Conservation (phyloP, 2,113 vertebrate species). For the Panthera leo region DNA sequence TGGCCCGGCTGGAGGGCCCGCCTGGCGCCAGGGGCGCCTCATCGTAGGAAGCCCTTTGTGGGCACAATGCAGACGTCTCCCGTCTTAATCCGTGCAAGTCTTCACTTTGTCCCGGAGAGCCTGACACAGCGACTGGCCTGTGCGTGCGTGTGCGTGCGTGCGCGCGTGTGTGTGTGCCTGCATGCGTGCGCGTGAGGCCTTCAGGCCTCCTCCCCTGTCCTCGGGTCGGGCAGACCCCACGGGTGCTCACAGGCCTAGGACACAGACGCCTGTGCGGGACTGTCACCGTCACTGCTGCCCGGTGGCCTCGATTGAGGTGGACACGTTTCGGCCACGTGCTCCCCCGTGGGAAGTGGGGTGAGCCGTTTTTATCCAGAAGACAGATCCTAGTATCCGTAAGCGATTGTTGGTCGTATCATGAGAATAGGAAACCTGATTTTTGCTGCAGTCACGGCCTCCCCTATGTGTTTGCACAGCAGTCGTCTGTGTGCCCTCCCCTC, state of each 20-base stretch:
- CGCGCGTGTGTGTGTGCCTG: too few relatives aligned
- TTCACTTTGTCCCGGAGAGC: not conserved
- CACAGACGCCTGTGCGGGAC: fast-evolving
- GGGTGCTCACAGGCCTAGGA: not conserved
- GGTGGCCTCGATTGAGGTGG: fast-evolving
- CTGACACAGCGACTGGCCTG: fast-evolving
- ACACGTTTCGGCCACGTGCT: fast-evolving
- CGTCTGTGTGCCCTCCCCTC: fast-evolving
- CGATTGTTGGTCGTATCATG: fast-evolving
- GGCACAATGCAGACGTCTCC: too few relatives aligned
- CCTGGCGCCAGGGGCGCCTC: not conserved
- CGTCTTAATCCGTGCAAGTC: fast-evolving
- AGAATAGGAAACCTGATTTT: not conserved
- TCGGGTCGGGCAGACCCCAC: fast-evolving
- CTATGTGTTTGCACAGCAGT: fast-evolving
- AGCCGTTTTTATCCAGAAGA: not conserved
- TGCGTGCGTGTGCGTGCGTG: fast-evolving
- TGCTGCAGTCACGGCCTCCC: fast-evolving
- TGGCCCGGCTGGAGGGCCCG: constrained; percentile 82
- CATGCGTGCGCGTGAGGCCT: too few relatives aligned
- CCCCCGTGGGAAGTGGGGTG: fast-evolving
- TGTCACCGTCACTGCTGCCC: fast-evolving
- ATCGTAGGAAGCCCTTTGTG: not conserved
- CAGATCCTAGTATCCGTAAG: too few relatives aligned
- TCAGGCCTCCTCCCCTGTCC: fast-evolving